A percentile compares a stretch with the other conserved stretches of the same genome.
Conservation (phyloP, 2,113 vertebrate genomes). For the Salvelinus fontinalis region DNA sequence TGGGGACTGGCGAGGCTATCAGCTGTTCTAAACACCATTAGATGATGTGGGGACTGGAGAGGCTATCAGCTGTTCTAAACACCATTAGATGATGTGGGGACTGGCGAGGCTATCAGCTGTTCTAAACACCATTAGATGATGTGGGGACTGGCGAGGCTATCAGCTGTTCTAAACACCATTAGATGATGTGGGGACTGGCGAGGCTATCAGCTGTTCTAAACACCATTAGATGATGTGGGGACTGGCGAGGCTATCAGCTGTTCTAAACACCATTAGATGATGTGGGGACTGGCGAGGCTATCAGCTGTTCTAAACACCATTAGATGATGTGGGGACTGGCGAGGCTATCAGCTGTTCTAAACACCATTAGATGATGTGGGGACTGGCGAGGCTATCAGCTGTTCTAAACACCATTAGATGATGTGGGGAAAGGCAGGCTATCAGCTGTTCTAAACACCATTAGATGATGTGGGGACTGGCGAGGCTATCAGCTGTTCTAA, state of each 20-base stretch:
- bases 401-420: not conserved
- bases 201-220: not conserved
- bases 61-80: not conserved
- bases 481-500: not conserved
- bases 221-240: too few relatives aligned
- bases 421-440: too few relatives aligned
- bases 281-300: not conserved
- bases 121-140: not conserved
- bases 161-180: not conserved
- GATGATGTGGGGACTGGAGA: too few relatives aligned
- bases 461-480: not conserved
- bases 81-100: not conserved
- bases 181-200: not conserved
- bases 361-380: not conserved
- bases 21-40: not conserved
- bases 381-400: not conserved
- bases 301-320: not conserved
- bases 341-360: not conserved
- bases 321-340: too few relatives aligned
- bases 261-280: not conserved
- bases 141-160: not conserved
- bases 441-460: not conserved
- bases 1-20: not conserved
- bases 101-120: not conserved
- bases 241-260: not conserved